Base-by-base conservation (phyloP, 2,113 vertebrate species). In the Alexandromys fortis region DNA sequence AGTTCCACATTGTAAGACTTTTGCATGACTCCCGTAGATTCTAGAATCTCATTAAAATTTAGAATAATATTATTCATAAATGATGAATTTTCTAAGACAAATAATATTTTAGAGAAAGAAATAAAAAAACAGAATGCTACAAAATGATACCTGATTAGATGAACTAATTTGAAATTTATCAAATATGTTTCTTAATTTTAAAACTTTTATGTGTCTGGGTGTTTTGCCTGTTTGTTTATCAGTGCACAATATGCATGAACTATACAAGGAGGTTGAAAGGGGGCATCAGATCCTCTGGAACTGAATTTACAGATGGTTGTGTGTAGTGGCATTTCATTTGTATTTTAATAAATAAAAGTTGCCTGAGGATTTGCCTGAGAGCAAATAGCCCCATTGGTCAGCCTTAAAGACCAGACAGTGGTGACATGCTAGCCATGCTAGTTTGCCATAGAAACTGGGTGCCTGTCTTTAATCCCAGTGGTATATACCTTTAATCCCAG, bases 41-140 rank as follows among this genome's bases (percentile, higher is more conserved):
- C 77, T 91, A 55, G 12, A 17, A 68, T 55, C 21, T 10, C 77
- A 45, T 67, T 90, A 63, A 90, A 72, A 82, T 16, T 6, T 21
- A 96, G 76, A 82, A 85, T 94, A 75, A 3, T 92, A n/a, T 90
- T 73, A 65, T 35, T 93, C 67, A 38, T 38, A 81, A n/a, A 89
- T 78, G 58, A 75, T 9, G 49, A 45, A 95, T 95, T 33, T 75
- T 45, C 0, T 13, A 83, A 45, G 61, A 42, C 90, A 24, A 10
- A 86, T 8, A 92, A 68, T 35, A 78, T 76, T 73, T 24, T 87
- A 94, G 21, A 78, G 61, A 96, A 95, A 86, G 52, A 88, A 11
- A 67, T 68, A 70, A 19, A 63, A 13, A 83, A 14, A 42, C 52
- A 61, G 21, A 81, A 38, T 26, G 21, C 52, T 61, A 7, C 35